Evolutionary conservation across 2,888 invertebrate species (phyloP).

Genomic region (Xestia sexstrigata): DNA sequence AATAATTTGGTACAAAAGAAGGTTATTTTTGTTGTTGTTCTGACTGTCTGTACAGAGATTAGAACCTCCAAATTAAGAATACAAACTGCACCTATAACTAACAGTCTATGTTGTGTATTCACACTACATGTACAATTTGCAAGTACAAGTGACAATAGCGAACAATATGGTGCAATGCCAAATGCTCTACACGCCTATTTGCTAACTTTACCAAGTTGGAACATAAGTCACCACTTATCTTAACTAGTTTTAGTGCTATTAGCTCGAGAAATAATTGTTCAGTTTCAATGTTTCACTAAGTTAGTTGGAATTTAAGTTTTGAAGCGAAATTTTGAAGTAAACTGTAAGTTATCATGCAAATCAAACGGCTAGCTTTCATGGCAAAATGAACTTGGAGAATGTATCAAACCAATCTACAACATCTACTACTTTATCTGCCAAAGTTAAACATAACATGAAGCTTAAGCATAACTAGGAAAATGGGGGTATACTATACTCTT

Average conservation of each 20-base stretch:
- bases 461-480: neutral
- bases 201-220: conserved; percentile 3
- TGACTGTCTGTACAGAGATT: neutral
- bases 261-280: neutral
- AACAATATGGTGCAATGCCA: conserved; percentile 40
- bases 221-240: conserved; percentile 45
- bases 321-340: neutral
- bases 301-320: neutral
- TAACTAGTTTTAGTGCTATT: neutral
- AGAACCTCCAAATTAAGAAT: neutral
- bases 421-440: neutral
- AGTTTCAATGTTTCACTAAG: neutral
- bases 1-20: no score
- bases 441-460: neutral
- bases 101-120: neutral
- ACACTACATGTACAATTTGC: neutral
- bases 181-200: conserved; percentile 26
- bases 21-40: neutral
- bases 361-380: neutral
- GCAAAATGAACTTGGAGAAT: neutral
- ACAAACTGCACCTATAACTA: neutral
- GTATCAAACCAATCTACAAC: neutral
- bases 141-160: conserved; percentile 47
- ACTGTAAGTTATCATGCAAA: neutral
- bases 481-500: neutral